Conservation (phyloP, 2,797 vertebrate species). For the Picus viridis region DNA sequence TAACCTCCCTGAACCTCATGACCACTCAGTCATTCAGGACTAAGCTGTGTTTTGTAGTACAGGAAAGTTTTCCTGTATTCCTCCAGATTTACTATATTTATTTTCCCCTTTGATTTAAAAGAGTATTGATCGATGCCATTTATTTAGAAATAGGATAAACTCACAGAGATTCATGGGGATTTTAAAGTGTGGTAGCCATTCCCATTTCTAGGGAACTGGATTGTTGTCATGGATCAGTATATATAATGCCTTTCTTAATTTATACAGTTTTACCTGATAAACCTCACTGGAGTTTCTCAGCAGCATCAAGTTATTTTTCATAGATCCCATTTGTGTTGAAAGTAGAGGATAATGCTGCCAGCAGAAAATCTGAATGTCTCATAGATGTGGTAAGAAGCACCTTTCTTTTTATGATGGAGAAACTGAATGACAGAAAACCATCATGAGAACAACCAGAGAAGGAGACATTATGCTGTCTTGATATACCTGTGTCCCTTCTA, state of each 20-base stretch:
- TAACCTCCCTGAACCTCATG: not conserved
- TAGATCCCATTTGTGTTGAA: not conserved
- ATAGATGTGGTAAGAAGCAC: not conserved
- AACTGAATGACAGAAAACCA: not conserved
- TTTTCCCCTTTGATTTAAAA: not conserved
- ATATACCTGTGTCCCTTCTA: not conserved
- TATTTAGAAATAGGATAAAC: not conserved
- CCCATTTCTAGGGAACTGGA: rapidly evolving
- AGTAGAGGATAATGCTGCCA: not conserved
- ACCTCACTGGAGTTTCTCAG: not conserved
- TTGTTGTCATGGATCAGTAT: not conserved
- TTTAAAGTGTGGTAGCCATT: not conserved
- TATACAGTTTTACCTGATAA: not conserved
- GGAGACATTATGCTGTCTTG: not conserved
- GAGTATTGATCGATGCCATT: not conserved
- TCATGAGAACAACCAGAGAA: not conserved
- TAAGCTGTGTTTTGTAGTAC: not conserved
- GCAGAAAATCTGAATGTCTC: not conserved
- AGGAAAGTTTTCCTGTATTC: rapidly evolving
- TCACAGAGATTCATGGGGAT: not conserved
- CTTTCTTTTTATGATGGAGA: not conserved
- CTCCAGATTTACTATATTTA: not conserved
- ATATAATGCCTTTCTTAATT: not conserved
- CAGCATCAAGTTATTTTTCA: not conserved
- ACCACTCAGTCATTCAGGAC: not conserved